Evolutionary conservation across 2,113 vertebrate genomes (phyloP).

Genomic region (Taxidea taxus): DNA sequence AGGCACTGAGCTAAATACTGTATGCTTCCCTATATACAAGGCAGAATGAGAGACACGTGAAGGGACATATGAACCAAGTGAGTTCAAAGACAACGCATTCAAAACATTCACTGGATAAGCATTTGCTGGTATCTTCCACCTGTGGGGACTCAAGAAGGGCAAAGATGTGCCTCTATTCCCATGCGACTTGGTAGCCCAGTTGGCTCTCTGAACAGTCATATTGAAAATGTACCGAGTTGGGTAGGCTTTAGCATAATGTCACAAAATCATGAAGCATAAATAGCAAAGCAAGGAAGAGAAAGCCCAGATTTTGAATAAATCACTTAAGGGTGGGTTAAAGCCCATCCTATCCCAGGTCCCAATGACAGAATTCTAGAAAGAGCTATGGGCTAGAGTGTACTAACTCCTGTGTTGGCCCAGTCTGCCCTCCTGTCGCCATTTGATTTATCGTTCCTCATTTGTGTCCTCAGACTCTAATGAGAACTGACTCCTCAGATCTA

Average conservation of each 20-base stretch:
- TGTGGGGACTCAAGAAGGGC: neutral
- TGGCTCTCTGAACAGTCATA: neutral
- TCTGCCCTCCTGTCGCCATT: neutral
- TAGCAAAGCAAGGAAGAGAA: neutral
- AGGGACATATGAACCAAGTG: neutral
- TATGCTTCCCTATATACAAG: neutral
- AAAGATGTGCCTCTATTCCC: neutral
- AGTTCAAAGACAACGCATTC: neutral
- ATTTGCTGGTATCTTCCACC: neutral
- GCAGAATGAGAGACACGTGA: neutral
- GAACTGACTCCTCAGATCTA: neutral
- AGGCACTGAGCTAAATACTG: neutral
- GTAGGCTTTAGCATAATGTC: neutral
- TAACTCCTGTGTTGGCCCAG: neutral
- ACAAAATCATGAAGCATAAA: neutral
- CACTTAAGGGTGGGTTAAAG: neutral
- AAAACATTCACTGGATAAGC: neutral
- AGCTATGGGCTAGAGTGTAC: neutral
- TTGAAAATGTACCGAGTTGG: neutral
- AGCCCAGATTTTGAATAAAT: neutral
- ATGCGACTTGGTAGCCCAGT: neutral
- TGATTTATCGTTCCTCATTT: accelerated
- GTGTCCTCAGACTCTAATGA: neutral
- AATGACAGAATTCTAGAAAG: neutral
- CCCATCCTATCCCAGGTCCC: neutral